Percentiles rank a stretch among this genome's conserved stretches.
Conservation (phyloP, 2,888 invertebrate species). For the Myopa testacea region DNA sequence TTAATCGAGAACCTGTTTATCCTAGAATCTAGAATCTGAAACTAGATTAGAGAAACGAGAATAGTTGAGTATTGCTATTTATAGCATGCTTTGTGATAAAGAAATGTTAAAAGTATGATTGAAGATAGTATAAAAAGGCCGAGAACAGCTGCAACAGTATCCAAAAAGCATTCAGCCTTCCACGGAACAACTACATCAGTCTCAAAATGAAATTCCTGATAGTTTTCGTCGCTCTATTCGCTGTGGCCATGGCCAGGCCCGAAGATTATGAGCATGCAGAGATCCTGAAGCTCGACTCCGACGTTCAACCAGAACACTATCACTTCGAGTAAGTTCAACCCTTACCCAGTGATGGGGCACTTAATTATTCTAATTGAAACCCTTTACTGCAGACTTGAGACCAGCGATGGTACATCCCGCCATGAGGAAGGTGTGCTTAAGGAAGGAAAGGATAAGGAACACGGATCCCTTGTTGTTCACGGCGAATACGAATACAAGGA, state of each 20-base stretch:
- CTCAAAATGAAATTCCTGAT: constrained; percentile 59
- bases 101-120: too few relatives aligned
- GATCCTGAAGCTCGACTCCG: constrained; percentile 64
- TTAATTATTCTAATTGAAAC: not conserved
- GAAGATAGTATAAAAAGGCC: constrained; percentile 13
- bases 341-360: not conserved
- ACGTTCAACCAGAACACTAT: constrained; percentile 73
- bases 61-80: too few relatives aligned
- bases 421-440: constrained; percentile 41
- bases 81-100: too few relatives aligned
- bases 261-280: constrained; percentile 52
- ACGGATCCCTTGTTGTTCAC: constrained; percentile 49
- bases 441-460: constrained; percentile 43
- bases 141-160: not conserved
- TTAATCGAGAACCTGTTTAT: not conserved
- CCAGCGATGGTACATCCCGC: constrained; percentile 42
- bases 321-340: constrained; percentile 70
- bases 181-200: constrained; percentile 9
- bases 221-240: constrained; percentile 57
- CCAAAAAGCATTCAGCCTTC: constrained; percentile 41
- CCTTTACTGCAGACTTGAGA: constrained; percentile 39
- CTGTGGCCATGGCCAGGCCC: constrained; percentile 60
- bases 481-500: constrained; percentile 57
- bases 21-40: not conserved
- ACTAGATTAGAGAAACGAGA: not conserved